Evolutionary conservation across 2,797 vertebrate species (phyloP).

Genomic region (Sciaenops ocellatus): DNA sequence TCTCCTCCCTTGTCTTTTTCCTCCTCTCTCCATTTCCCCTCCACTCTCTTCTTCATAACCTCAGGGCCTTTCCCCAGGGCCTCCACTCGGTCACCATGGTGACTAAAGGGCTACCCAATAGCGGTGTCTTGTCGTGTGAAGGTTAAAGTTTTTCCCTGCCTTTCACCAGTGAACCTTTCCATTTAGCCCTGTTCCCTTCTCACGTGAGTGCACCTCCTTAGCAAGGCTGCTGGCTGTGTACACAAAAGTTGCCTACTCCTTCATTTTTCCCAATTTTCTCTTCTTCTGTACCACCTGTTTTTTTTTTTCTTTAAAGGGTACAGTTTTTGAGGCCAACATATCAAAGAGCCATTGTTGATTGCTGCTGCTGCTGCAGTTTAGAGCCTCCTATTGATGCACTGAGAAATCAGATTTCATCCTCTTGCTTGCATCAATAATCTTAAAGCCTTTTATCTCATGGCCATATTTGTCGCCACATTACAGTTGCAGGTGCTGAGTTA

Average conservation of each 20-base stretch:
- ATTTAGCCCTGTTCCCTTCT: constrained; percentile 38
- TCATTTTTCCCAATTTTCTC: constrained; percentile 9
- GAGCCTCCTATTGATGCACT: constrained; percentile 43
- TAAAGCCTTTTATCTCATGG: constrained; percentile 62
- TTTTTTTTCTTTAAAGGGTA: constrained; percentile 23
- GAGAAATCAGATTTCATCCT: constrained; percentile 55
- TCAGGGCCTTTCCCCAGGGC: constrained; percentile 78
- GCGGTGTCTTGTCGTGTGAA: constrained; percentile 74
- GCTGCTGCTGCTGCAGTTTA: constrained; percentile 32
- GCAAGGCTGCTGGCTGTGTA: constrained; percentile 29
- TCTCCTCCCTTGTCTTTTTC: constrained; percentile 20
- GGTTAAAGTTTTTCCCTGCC: constrained; percentile 82
- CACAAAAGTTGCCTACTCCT: constrained; percentile 51
- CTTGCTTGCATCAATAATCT: constrained; percentile 40
- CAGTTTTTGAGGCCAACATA: constrained; percentile 56
- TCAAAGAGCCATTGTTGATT: constrained; percentile 40
- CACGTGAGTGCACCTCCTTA: constrained; percentile 32
- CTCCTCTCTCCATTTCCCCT: constrained; percentile 45
- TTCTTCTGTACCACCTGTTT: constrained; percentile 27
- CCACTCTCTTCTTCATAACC: constrained; percentile 70
- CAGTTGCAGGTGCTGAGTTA: constrained; percentile 52
- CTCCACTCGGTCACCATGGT: constrained; percentile 83
- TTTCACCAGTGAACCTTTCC: constrained; percentile 47
- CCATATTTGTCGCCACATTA: constrained; percentile 41
- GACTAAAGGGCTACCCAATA: constrained; percentile 73